Conservation (phyloP, 2,113 vertebrate species). For the Burhinus bistriatus region DNA sequence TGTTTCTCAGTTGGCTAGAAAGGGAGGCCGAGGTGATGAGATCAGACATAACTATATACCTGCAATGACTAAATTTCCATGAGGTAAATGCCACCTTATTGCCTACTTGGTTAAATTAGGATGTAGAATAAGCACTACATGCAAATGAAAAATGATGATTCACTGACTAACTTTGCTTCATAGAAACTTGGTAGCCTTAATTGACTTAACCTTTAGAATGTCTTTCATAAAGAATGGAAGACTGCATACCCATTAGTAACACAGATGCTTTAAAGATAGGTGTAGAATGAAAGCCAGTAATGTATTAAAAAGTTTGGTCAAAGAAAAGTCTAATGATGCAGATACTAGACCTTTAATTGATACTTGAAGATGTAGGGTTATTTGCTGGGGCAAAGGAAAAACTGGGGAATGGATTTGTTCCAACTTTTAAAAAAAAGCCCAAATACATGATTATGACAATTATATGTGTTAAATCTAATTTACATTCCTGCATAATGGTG, state of each 20-base stretch:
- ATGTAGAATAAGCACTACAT: neutral
- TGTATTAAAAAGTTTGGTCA: neutral
- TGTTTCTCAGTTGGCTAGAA: neutral
- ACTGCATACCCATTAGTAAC: neutral
- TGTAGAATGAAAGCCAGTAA: neutral
- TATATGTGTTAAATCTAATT: constrained; percentile 33
- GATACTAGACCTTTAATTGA: neutral
- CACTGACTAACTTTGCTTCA: constrained; percentile 7
- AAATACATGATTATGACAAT: neutral
- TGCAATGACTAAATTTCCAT: neutral
- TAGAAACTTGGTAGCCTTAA: neutral
- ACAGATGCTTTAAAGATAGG: neutral
- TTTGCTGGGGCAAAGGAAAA: neutral
- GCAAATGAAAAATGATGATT: constrained; percentile 4
- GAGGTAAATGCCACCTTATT: neutral
- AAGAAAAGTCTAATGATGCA: neutral
- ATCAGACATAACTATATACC: neutral
- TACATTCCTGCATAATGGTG: constrained; percentile 30
- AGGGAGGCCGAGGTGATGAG: neutral
- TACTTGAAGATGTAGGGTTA: neutral
- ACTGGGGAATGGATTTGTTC: neutral
- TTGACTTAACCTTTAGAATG: constrained; percentile 28
- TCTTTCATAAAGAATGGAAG: neutral
- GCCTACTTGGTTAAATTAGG: neutral
- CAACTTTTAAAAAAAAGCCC: neutral